Base-by-base conservation (phyloP, 2,113 vertebrate species). In the Mesoclemmys tuberculata region DNA sequence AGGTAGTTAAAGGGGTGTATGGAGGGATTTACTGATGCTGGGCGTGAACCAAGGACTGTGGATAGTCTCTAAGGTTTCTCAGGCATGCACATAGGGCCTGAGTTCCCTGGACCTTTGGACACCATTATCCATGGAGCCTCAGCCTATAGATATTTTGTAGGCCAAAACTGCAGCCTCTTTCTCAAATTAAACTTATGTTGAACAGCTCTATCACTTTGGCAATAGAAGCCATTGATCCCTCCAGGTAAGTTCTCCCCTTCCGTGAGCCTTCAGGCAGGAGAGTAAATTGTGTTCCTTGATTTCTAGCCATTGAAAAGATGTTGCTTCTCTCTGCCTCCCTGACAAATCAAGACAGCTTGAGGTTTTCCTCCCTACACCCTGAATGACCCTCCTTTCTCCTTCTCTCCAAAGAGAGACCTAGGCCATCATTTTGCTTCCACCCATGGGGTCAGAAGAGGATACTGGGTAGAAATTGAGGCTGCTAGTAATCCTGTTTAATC, bases 401-500 rank as follows among this genome's bases (percentile, higher is more conserved):
- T 71, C 88, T 55, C 26, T 84, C 14, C 46, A 24, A 84, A 64
- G 48, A 51, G 22, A 68, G 31, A 24, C 35, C 46, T 54, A 87
- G 44, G 31, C 22, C 38, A 41, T n/a, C 49, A 6, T 90, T 1
- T 29, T 26, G 19, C 64, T 71, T 71, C n/a, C 8, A 71, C 35
- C 19, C 19, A 29, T 56, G 26, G 27, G 41, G 44, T 82, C 55
- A 44, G 0, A 85, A 87, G 51, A 93, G 38, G 61, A 82, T 46
- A 46, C 12, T 77, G 41, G 10, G 26, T 77, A 29, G 26, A 49
- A 95, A 61, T 48, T 85, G 82, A 24, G 89, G 82, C 77, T 86
- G 54, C 16, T 80, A 13, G 44, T 78, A 92, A 82, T 93, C 58
- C 58, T 87, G 87, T 92, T 93, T 81, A 93, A 90, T 49, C 83